Evolutionary conservation across 2,888 invertebrate species (phyloP).

Genomic region (Aspidapion aeneum): DNA sequence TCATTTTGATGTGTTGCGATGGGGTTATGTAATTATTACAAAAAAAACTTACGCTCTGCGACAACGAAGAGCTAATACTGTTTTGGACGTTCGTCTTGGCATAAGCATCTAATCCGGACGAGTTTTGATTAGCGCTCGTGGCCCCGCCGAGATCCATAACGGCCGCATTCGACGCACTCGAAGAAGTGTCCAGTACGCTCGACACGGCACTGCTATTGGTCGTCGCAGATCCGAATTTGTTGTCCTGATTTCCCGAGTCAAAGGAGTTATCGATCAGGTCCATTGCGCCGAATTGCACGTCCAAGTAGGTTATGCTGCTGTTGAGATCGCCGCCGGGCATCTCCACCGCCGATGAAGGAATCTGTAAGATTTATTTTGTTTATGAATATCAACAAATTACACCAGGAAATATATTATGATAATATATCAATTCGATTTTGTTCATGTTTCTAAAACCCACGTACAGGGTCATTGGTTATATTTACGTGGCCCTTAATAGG

Average conservation of each 20-base stretch:
- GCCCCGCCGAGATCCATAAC: slow-evolving; percentile 41
- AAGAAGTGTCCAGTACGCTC: slow-evolving; percentile 37
- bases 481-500: too few species aligned
- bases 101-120: slow-evolving; percentile 49
- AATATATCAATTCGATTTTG: too few species aligned
- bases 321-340: slow-evolving; percentile 92
- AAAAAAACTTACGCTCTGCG: slow-evolving; percentile 46
- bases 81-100: slow-evolving; percentile 43
- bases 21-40: too few species aligned
- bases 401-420: too few species aligned
- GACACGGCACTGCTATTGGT: slow-evolving; percentile 34
- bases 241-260: slow-evolving; percentile 48
- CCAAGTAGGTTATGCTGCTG: slow-evolving; percentile 71
- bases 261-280: slow-evolving; percentile 59
- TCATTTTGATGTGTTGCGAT: too few species aligned
- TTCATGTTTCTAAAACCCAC: too few species aligned
- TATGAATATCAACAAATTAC: too few species aligned
- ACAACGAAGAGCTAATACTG: slow-evolving; percentile 48
- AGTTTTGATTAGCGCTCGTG: slow-evolving; percentile 48
- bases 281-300: slow-evolving; percentile 91
- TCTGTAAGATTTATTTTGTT: too few species aligned
- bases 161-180: slow-evolving; percentile 35
- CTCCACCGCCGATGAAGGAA: slow-evolving; percentile 91
- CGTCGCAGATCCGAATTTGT: slow-evolving; percentile 47
- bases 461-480: too few species aligned